Conservation (phyloP, 1,140 invertebrate species). For the Globodera ellingtonae region DNA sequence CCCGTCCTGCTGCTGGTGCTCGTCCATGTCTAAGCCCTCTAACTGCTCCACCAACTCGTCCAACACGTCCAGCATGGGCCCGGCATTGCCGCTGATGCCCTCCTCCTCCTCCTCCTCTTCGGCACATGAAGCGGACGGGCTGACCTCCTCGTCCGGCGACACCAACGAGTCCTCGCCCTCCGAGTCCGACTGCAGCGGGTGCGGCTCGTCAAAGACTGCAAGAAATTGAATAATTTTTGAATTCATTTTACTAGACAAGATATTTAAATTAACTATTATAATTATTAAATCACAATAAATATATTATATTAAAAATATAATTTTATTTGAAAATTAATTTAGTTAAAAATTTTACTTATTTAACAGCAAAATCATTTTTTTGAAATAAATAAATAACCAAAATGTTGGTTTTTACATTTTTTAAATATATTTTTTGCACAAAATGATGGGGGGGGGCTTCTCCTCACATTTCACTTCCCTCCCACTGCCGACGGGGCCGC, state of each 20-base stretch:
- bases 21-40: background rate
- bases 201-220: slow-evolving; percentile 42
- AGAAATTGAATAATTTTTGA: slow-evolving; percentile 21
- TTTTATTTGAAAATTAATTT: no score
- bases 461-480: slow-evolving; percentile 29
- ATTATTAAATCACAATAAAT: no score
- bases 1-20: background rate
- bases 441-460: background rate
- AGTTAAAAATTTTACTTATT: no score
- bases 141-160: slow-evolving; percentile 38
- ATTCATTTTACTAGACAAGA: no score
- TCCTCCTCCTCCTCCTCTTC: slow-evolving; percentile 29
- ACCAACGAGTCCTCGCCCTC: slow-evolving; percentile 49
- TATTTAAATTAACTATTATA: no score
- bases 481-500: slow-evolving; percentile 17
- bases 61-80: slow-evolving; percentile 24
- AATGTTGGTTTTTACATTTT: no score
- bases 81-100: slow-evolving; percentile 22
- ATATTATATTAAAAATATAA: no score
- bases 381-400: no score
- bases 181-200: slow-evolving; percentile 43
- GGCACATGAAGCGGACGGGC: slow-evolving; percentile 29
- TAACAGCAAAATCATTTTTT: no score
- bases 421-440: no score
- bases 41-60: slow-evolving; percentile 26